phyloP scores from a whole-genome alignment of 1,140 invertebrate species.

The Trichogramma pretiosum region DNA sequence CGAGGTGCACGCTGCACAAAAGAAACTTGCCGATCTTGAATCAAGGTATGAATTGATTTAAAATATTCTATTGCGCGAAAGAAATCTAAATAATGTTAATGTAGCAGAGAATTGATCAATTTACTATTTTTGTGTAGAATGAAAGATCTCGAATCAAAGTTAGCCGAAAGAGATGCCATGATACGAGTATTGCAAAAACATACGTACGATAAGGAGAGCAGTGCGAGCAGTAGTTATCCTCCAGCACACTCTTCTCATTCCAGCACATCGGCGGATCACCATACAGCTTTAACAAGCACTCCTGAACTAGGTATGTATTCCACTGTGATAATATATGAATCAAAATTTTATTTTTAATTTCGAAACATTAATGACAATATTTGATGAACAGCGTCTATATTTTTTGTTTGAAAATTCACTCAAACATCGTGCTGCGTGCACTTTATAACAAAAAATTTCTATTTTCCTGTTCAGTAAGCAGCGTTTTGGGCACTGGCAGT shows the following conservation, averaged over 20 bases:
- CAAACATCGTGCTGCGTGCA: not conserved
- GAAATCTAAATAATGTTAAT: not conserved
- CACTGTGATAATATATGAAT: no score
- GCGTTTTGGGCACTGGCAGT: conserved; percentile 48
- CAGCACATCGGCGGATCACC: conserved; percentile 42
- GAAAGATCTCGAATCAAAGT: conserved; percentile 78
- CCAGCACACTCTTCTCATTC: conserved; percentile 43
- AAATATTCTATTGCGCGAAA: not conserved
- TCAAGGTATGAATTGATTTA: conserved; percentile 48
- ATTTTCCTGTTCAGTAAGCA: conserved; percentile 41
- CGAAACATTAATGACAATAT: not conserved
- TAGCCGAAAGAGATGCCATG: conserved; percentile 83
- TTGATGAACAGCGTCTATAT: no score
- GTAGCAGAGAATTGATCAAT: not conserved
- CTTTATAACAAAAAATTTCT: conserved; percentile 8
- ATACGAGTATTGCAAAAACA: conserved; percentile 80
- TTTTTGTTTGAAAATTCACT: no score
- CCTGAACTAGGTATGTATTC: conserved; percentile 38
- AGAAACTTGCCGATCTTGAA: conserved; percentile 75
- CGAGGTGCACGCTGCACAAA: conserved; percentile 75
- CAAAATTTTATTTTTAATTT: conserved; percentile 4
- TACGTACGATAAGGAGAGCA: conserved; percentile 58
- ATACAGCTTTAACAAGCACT: conserved; percentile 36
- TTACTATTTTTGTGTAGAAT: conserved; percentile 48
- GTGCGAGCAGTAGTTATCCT: conserved; percentile 42